Evolutionary conservation across 2,888 invertebrate species (phyloP), one percentile per base, ranked within the genome.

Genomic region (Agrenia bidenticulata): DNA sequence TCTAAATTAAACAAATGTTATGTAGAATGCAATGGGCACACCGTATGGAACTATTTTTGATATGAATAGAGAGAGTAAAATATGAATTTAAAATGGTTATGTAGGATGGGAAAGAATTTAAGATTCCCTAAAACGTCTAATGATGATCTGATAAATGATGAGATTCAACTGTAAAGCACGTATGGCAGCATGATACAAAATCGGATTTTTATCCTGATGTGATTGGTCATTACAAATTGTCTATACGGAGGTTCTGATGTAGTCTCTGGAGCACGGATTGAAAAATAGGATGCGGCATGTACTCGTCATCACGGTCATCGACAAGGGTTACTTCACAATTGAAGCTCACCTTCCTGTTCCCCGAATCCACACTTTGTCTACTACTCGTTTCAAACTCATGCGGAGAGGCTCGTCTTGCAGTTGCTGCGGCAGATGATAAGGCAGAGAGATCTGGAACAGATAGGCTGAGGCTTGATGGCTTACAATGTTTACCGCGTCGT

Each of bases 211-310:
- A n/a, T 32, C 32, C 32, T 7, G 32, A 7, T 32, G 32, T n/a
- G 32, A 32, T 32, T 32, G 32, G 4, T 32, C 32, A 9, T 23
- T 24, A 24, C 41, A 2, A 57, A 21, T 21, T 24, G 15, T 57
- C 41, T 15, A 21, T 21, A 2, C 41, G 17, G 17, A 19, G 24
- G 37, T 51, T 57, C 19, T 67, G 67, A 13, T 68, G 58, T 53
- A 75, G 49, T 57, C 71, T 73, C 32, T 69, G 63, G 15, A 75
- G 62, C 21, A 75, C 71, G 11, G 68, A 67, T 41, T 71, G 66
- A 11, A 75, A 69, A 24, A 75, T 75, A n/a, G 75, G 73, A 64
- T 75, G 75, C 0, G 75, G 75, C 17, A 75, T 73, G 53, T 75
- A 75, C 32, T 75, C 75, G 24, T 75, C 75, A 55, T 73, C 69